phyloP scores from a whole-genome alignment of 2,113 vertebrate genomes.

The Pseudorasbora parva region DNA sequence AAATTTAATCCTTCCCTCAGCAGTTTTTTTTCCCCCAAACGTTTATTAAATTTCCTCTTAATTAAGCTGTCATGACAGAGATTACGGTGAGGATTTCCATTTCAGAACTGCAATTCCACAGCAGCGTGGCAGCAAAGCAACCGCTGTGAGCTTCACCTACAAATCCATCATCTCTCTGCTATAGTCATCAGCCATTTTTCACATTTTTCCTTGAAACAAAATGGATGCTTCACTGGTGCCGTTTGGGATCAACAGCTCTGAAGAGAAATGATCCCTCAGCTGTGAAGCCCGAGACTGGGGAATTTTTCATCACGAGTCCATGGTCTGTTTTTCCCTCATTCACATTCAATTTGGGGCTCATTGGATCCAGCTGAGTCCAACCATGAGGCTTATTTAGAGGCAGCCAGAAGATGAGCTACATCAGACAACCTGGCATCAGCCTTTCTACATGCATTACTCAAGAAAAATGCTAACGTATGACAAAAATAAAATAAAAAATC shows the following conservation, averaged over 20 bases:
- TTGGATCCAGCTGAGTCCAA: slow-evolving; percentile 58
- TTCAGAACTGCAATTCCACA: slow-evolving; percentile 15
- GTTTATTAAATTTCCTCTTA: slow-evolving; percentile 26
- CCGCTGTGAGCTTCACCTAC: slow-evolving; percentile 7
- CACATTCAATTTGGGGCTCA: slow-evolving; percentile 49
- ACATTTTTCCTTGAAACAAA: slow-evolving; percentile 48
- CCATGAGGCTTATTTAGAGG: slow-evolving; percentile 41
- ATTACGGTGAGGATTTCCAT: slow-evolving; percentile 32
- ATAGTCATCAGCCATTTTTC: slow-evolving; percentile 41
- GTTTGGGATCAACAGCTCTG: slow-evolving; percentile 33
- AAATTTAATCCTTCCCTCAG: not conserved
- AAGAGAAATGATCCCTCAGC: slow-evolving; percentile 52
- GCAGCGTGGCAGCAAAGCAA: not conserved
- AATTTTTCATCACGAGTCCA: slow-evolving; percentile 45
- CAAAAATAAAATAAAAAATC: not conserved
- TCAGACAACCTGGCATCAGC: slow-evolving; percentile 51
- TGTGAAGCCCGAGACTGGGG: slow-evolving; percentile 11
- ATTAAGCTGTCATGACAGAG: slow-evolving; percentile 3
- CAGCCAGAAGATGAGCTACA: slow-evolving; percentile 43
- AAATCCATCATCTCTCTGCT: slow-evolving; percentile 37
- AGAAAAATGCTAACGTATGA: slow-evolving; percentile 28
- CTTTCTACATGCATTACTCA: slow-evolving; percentile 35
- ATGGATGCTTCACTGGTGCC: slow-evolving; percentile 48
- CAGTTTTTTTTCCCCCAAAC: not conserved
- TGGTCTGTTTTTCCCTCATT: slow-evolving; percentile 37